Evolutionary conservation across 2,888 invertebrate genomes (phyloP).

Genomic region (Philopedon plagiatum): DNA sequence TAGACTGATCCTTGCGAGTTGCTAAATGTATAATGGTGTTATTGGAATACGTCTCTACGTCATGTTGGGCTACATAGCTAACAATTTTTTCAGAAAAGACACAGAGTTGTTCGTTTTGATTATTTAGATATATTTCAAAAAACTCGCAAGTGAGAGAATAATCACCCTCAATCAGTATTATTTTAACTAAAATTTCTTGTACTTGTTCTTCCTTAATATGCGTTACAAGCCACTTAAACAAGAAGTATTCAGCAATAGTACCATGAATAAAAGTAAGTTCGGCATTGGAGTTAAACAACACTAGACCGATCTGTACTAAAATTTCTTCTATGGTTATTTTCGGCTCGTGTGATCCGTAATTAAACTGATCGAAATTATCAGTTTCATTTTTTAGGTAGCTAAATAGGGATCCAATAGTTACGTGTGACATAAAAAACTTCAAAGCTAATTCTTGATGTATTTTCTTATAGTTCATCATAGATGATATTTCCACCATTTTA

Average conservation of each 20-base stretch:
- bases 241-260: slow-evolving; percentile 3
- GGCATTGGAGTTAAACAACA: neutral
- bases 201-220: neutral
- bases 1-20: neutral
- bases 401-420: neutral
- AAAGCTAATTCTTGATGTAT: slow-evolving; percentile 1
- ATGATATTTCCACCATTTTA: neutral
- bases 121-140: neutral
- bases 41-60: neutral
- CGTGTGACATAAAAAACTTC: neutral
- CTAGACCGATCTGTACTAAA: neutral
- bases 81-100: neutral
- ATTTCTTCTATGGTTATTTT: neutral
- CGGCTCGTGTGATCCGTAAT: neutral
- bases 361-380: neutral
- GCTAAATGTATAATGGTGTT: slow-evolving; percentile 5
- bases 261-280: neutral
- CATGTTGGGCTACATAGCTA: neutral
- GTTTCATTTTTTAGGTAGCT: slow-evolving; percentile 1
- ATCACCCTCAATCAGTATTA: neutral
- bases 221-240: slow-evolving; percentile 1
- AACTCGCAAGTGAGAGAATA: slow-evolving; percentile 1
- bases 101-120: neutral
- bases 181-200: neutral
- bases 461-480: neutral